Base-by-base conservation (phyloP, 2,113 vertebrate genomes). In the Dipodomys spectabilis region DNA sequence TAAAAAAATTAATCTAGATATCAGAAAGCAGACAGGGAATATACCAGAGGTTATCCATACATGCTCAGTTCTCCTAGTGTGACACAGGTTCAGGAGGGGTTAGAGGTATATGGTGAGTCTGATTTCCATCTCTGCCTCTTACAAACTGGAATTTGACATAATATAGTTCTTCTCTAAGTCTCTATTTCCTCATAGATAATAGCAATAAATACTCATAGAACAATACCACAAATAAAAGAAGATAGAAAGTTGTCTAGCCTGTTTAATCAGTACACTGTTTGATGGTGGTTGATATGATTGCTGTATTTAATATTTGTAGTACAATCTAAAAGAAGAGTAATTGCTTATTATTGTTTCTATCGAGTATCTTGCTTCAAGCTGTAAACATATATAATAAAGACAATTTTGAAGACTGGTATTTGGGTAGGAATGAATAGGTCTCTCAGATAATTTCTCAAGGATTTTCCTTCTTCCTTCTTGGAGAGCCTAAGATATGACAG, bases 121-220 rank as follows among this genome's bases (percentile, higher is more conserved):
- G 22, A 92, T 82, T 80, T 88, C 11, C 6, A 82, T 6, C n/a
- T 96, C 30, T 82, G 23, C 35, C 67, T 53, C 62, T 75, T 92
- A 94, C 7, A 73, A 62, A 81, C 2, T 18, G 18, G 13, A 94
- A 69, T 19, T 87, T 25, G 71, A 19, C 18, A 87, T 90, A 93
- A 67, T 28, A 78, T 16, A 86, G 67, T 32, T 20, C 28, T 90
- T 91, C 73, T 90, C 6, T 16, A 83, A 62, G 22, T 87, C n/a
- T 67, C 44, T 90, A 49, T 79, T 90, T 92, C 32, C 72, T 88
- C 64, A 65, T 85, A 27, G 27, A 80, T 77, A 49, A 71, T 8
- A 73, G 12, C 30, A 86, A 78, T 72, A 5, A 35, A 65, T 64
- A 68, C 3, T 64, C 90, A n/a, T 74, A 85, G 30, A 88, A 64